Base-by-base conservation (phyloP, 2,113 vertebrate species). In the Rana temporaria region DNA sequence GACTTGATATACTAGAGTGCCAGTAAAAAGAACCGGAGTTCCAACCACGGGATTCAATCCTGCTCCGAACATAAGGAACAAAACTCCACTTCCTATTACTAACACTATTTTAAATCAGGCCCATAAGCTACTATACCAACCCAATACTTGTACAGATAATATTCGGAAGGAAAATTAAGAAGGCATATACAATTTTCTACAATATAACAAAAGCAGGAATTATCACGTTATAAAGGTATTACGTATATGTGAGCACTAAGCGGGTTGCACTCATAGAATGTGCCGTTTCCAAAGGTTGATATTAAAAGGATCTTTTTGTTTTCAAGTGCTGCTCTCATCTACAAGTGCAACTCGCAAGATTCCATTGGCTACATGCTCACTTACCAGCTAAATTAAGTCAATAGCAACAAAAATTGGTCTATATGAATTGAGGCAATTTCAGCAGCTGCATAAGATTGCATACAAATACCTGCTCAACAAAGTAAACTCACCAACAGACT, bases 401-500 rank as follows among this genome's bases (percentile, higher is more conserved):
- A 17, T 48, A 26, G 22, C 5, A 20, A 15, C 6, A 24, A 9
- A 63, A 34, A 34, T 34, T 52, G 53, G 20, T 6, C 11, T 12
- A 64, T 16, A 74, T 20, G 6, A n/a, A 74, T 73, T 53, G 55
- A 17, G 17, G 71, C 2, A 38, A 74, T 75, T 60, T 42, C 11
- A 59, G 69, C 3, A 17, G 14, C 19, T 32, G 22, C 26, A 2
- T 12, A 74, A 42, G 65, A 70, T 80, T 80, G 19, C 16, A 18
- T 4, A 8, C 19, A 22, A 20, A 68, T 26, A 6, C 32, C 57
- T 60, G 20, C 20, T n/a, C 63, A 16, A 48, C 32, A 60, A 59
- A 15, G 55, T 67, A 26, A 62, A 83, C 81, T 83, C 64, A 83
- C 81, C 81, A 52, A 60, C 6, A 56, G 20, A 76, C 71, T 66